These are phyloP conservation scores for Drosophila pseudoananassae DNA, from an alignment of 1,140 invertebrate species.

Conservation along the genomic window DNA sequence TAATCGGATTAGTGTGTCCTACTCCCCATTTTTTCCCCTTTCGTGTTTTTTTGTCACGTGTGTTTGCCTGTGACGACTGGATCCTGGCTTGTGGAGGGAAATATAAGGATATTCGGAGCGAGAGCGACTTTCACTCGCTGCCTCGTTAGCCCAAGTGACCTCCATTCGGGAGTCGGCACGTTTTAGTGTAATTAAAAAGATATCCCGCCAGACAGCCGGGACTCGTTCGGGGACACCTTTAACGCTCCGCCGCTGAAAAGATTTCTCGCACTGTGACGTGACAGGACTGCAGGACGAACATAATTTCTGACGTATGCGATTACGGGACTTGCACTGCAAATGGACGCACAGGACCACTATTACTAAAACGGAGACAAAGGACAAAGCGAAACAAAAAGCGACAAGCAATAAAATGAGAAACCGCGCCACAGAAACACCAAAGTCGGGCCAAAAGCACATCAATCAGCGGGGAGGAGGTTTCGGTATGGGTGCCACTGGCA, in stretches of 20 bases:
- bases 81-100: slow-evolving; percentile 23
- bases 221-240: slow-evolving; percentile 31
- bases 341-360: slow-evolving; percentile 35
- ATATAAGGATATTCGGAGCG: slow-evolving; percentile 3
- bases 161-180: slow-evolving; percentile 71
- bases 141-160: slow-evolving; percentile 79
- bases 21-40: slow-evolving; percentile 32
- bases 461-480: slow-evolving; percentile 59
- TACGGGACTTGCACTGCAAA: slow-evolving; percentile 45
- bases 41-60: slow-evolving; percentile 21
- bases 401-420: slow-evolving; percentile 76
- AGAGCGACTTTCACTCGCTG: slow-evolving; percentile 25
- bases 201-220: slow-evolving; percentile 61
- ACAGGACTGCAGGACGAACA: slow-evolving; percentile 63
- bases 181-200: slow-evolving; percentile 82
- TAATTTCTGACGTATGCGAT: slow-evolving; percentile 81
- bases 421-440: slow-evolving; percentile 50
- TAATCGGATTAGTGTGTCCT: slow-evolving; percentile 81
- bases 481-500: slow-evolving; percentile 5
- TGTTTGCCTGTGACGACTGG: slow-evolving; percentile 61
- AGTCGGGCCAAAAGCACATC: slow-evolving; percentile 67
- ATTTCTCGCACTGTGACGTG: slow-evolving; percentile 43
- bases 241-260: slow-evolving; percentile 35
- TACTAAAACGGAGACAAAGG: slow-evolving; percentile 47
- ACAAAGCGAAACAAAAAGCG: slow-evolving; percentile 64